Evolutionary conservation across 2,113 vertebrate species (phyloP).

Genomic region (Colossoma macropomum): DNA sequence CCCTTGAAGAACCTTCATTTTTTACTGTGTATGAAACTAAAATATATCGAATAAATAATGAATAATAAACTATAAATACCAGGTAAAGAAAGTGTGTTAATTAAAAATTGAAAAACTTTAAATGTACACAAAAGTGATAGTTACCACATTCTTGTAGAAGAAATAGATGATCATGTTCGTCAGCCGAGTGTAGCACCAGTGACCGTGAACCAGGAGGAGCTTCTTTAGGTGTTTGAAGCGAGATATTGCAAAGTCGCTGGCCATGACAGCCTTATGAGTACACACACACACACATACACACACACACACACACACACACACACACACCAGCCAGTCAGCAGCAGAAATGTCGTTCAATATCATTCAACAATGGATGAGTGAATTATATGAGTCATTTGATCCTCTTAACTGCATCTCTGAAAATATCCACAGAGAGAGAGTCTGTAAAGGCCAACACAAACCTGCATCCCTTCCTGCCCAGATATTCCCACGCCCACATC

Average conservation of each 20-base stretch:
- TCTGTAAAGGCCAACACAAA: constrained; percentile 61
- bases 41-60: background rate
- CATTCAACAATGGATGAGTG: constrained; percentile 21
- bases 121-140: constrained; percentile 43
- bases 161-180: constrained; percentile 95
- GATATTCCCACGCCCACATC: constrained; percentile 92
- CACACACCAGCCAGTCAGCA: background rate
- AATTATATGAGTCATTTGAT: constrained; percentile 42
- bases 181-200: constrained; percentile 91
- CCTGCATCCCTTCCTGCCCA: constrained; percentile 98
- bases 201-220: constrained; percentile 91
- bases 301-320: constrained; percentile 22
- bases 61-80: background rate
- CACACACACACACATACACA: constrained; percentile 22
- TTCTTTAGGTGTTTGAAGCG: constrained; percentile 92
- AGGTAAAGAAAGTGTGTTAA: too few species aligned
- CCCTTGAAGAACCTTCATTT: too few species aligned
- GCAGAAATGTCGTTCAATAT: background rate
- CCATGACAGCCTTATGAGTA: constrained; percentile 90
- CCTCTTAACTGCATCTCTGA: constrained; percentile 23
- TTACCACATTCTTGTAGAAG: constrained; percentile 97
- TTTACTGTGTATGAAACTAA: too few species aligned
- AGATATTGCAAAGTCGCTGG: constrained; percentile 93
- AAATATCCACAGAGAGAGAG: constrained; percentile 17
- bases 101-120: too few species aligned